Evolutionary conservation across 2,797 vertebrate genomes (phyloP), one percentile per base, ranked within the genome.

Genomic region (Gambelia wislizenii): DNA sequence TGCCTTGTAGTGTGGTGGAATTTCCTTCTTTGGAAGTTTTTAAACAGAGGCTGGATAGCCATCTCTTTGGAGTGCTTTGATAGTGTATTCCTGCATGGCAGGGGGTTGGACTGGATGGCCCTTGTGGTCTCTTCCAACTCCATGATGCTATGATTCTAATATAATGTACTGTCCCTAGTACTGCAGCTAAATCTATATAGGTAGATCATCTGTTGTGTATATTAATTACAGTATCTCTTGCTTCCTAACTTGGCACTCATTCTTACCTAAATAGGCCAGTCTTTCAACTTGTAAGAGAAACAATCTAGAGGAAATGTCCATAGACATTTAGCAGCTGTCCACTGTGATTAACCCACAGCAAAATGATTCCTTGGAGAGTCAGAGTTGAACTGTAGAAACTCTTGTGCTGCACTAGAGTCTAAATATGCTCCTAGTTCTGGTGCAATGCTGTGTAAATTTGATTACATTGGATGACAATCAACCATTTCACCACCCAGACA

Each of bases 381-480:
- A 67, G 12, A 84, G 27, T 22, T 84, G 72, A 77, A 39, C 13
- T 33, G 42, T 18, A 85, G 56, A 39, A 61, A 56, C 7, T 82
- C 49, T n/a, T 20, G 42, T 8, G 33, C 22, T 30, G 49, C 1
- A 33, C 18, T 80, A 47, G n/a, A 30, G 76, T 59, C 49, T 83
- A 88, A 91, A 85, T 89, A 72, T 56, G 33, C 59, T 84, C 87
- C 92, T 93, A 91, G 85, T 61, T 87, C 77, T 77, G 74, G 78
- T 2, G 54, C 33, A n/a, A 84, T 10, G 36, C 54, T 70, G 61
- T 74, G 82, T 30, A n/a, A 36, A 42, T 30, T 56, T 91, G 82
- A 94, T 56, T 83, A 91, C 2, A 0, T 84, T 78, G 47, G 61
- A 91, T 18, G 49, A 76, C 1, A 80, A 27, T 72, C 77, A 87